A percentile compares a stretch with the other conserved stretches of the same genome.
phyloP scores from a whole-genome alignment of 2,888 invertebrate genomes.

The Euproctis similis region DNA sequence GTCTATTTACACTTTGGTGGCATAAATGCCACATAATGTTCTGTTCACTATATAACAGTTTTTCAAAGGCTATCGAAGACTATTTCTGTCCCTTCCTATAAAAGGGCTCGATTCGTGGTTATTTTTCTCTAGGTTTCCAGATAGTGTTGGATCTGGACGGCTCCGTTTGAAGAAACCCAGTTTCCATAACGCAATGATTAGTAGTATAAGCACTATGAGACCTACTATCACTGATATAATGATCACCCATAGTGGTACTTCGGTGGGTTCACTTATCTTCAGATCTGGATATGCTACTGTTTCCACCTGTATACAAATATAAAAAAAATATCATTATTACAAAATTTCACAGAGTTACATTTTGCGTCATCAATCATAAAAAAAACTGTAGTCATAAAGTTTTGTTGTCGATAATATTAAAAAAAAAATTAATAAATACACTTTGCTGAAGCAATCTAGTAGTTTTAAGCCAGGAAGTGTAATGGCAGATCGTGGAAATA shows the following conservation, averaged over 20 bases:
- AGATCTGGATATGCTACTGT: constrained; percentile 90
- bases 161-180: constrained; percentile 93
- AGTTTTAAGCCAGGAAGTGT: no score
- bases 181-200: constrained; percentile 89
- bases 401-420: no score
- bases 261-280: constrained; percentile 82
- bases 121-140: constrained; percentile 86
- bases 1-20: constrained; percentile 23
- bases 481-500: no score
- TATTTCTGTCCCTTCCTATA: constrained; percentile 61
- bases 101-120: constrained; percentile 81
- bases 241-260: constrained; percentile 91
- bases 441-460: no score
- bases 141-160: constrained; percentile 87
- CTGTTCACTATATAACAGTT: constrained; percentile 25
- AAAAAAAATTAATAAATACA: no score
- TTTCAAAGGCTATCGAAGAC: constrained; percentile 59
- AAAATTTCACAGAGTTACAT: no score
- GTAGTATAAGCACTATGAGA: constrained; percentile 84
- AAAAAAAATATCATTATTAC: no score
- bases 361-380: no score
- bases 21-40: constrained; percentile 15
- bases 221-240: constrained; percentile 89
- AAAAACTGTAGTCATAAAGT: no score
- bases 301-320: constrained; percentile 81